Conservation (phyloP, 2,797 vertebrate genomes). For the Crypturellus tataupa region DNA sequence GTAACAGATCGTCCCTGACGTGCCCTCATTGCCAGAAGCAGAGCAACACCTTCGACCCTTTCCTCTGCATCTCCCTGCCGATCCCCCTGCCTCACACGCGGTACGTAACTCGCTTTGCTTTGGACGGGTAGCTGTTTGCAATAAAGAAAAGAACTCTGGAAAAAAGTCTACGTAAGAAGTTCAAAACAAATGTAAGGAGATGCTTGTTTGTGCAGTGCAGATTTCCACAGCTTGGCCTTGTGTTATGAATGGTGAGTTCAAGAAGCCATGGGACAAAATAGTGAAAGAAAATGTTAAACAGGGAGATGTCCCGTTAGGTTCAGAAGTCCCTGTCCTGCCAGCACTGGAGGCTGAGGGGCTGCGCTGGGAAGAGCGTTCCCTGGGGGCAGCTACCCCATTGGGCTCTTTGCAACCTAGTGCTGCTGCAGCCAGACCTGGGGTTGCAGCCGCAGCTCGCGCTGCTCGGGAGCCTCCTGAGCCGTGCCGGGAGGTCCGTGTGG, state of each 20-base stretch:
- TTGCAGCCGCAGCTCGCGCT: background rate
- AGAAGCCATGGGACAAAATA: background rate
- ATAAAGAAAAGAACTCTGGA: background rate
- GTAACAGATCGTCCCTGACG: constrained; percentile 93
- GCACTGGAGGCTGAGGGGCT: rapidly evolving
- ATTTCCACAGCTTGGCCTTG: background rate
- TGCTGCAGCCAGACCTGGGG: background rate
- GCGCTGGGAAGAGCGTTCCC: background rate
- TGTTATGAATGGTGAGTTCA: background rate
- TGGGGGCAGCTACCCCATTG: background rate
- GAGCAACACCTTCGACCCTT: constrained; percentile 99
- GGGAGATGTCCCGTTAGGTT: background rate
- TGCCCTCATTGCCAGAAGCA: constrained; percentile 99
- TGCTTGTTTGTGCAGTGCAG: background rate
- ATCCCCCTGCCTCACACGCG: constrained; percentile 96
- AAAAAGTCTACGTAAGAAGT: background rate
- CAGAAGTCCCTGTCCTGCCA: background rate
- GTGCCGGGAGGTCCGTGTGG: background rate
- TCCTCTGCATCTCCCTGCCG: constrained; percentile 97
- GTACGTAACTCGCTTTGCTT: constrained; percentile 67
- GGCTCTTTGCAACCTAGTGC: background rate
- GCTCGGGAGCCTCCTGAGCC: background rate
- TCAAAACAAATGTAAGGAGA: background rate
- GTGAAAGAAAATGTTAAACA: background rate
- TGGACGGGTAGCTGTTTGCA: background rate